phyloP scores from a whole-genome alignment of 2,113 vertebrate species.

The Otis tarda region DNA sequence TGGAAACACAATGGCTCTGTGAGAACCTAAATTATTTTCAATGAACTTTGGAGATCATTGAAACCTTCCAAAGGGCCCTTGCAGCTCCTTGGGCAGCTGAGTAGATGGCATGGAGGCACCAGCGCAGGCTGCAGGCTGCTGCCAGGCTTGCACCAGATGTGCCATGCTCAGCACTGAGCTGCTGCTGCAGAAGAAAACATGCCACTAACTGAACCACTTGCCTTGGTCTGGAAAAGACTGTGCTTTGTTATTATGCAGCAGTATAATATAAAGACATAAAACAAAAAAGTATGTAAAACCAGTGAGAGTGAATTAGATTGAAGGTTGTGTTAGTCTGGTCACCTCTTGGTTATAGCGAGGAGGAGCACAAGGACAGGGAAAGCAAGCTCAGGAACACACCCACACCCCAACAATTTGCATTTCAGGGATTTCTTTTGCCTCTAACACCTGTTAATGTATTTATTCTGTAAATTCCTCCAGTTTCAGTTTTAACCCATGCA shows the following conservation, averaged over 20 bases:
- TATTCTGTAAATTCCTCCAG: neutral
- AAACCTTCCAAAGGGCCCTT: neutral
- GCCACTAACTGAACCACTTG: neutral
- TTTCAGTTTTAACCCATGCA: neutral
- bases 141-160: neutral
- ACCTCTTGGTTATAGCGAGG: neutral
- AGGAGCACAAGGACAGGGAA: neutral
- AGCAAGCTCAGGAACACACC: neutral
- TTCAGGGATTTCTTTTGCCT: neutral
- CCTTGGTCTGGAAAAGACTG: neutral
- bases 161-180: fast-evolving
- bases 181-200: neutral
- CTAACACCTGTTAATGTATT: neutral
- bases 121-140: neutral
- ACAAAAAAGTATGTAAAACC: neutral
- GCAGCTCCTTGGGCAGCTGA: neutral
- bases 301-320: neutral
- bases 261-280: neutral
- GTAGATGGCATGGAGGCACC: neutral
- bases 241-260: neutral
- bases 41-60: neutral
- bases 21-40: neutral
- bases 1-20: neutral
- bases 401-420: neutral
- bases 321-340: neutral